Conservation (phyloP, 2,888 invertebrate genomes). For the Petrophora chlorosata region DNA sequence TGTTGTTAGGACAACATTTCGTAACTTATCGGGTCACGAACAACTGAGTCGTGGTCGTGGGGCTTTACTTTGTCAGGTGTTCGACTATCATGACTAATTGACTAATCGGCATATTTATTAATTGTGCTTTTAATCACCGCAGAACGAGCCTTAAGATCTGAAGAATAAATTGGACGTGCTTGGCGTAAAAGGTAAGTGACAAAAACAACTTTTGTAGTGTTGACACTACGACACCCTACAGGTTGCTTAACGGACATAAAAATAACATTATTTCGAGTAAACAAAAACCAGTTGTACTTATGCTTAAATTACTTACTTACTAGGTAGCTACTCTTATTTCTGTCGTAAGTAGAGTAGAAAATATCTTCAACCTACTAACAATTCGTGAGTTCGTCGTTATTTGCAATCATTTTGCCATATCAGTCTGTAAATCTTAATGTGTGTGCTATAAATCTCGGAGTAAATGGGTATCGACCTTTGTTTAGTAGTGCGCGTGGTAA, state of each 20-base stretch:
- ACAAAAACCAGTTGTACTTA: too few relatives aligned
- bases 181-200: neutral
- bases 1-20: constrained; percentile 23
- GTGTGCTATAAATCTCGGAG: constrained; percentile 25
- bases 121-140: constrained; percentile 16
- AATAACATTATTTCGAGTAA: too few relatives aligned
- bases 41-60: constrained; percentile 23
- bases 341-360: constrained; percentile 3
- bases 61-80: constrained; percentile 28
- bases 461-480: constrained; percentile 24
- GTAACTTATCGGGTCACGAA: constrained; percentile 35
- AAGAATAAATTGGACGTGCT: neutral
- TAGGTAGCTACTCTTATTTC: too few relatives aligned
- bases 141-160: neutral
- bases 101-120: constrained; percentile 42
- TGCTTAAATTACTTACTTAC: too few relatives aligned
- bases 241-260: too few relatives aligned
- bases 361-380: constrained; percentile 9
- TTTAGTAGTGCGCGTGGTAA: constrained; percentile 11
- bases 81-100: constrained; percentile 41
- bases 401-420: constrained; percentile 26
- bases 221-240: constrained; percentile 3
- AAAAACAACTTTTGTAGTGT: neutral
- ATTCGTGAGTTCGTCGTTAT: constrained; percentile 24
- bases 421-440: constrained; percentile 27